phyloP scores from a whole-genome alignment of 1,140 invertebrate genomes.

The Sycobia sp. region DNA sequence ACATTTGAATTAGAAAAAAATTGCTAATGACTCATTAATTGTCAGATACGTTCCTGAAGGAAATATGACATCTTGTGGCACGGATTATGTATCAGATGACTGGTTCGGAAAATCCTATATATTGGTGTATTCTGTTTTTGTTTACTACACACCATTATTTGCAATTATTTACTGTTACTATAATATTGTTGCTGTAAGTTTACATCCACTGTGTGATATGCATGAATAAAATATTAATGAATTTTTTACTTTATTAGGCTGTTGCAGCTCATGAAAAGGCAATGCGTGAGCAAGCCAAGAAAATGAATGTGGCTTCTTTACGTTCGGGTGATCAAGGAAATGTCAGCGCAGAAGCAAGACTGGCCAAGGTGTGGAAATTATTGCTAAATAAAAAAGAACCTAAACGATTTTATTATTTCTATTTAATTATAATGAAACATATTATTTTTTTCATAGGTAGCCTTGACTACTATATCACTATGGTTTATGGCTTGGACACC shows the following conservation, averaged over 20 bases:
- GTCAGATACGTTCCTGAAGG: constrained; percentile 83
- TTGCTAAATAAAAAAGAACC: constrained; percentile 9
- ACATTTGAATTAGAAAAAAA: constrained; percentile 3
- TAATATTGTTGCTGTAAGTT: constrained; percentile 72
- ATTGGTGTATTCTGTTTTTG: constrained; percentile 72
- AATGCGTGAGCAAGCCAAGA: constrained; percentile 83
- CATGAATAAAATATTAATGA: not conserved
- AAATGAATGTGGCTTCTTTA: constrained; percentile 83
- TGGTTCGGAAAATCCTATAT: constrained; percentile 72
- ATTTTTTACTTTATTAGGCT: constrained; percentile 57
- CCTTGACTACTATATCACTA: constrained; percentile 79
- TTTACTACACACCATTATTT: constrained; percentile 74
- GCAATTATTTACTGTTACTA: constrained; percentile 79
- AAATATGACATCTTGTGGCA: constrained; percentile 84
- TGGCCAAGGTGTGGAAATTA: constrained; percentile 67
- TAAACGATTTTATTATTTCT: not conserved
- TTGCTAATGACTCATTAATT: constrained; percentile 12
- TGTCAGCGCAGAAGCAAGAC: constrained; percentile 74
- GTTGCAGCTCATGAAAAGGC: constrained; percentile 80
- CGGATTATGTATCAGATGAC: constrained; percentile 77
- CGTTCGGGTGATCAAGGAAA: constrained; percentile 72
- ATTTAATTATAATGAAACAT: not conserved
- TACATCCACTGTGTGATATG: constrained; percentile 38
- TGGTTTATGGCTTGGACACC: constrained; percentile 90
- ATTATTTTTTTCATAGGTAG: constrained; percentile 61